phyloP scores from a whole-genome alignment of 2,113 vertebrate genomes.

The Saguinus midas region DNA sequence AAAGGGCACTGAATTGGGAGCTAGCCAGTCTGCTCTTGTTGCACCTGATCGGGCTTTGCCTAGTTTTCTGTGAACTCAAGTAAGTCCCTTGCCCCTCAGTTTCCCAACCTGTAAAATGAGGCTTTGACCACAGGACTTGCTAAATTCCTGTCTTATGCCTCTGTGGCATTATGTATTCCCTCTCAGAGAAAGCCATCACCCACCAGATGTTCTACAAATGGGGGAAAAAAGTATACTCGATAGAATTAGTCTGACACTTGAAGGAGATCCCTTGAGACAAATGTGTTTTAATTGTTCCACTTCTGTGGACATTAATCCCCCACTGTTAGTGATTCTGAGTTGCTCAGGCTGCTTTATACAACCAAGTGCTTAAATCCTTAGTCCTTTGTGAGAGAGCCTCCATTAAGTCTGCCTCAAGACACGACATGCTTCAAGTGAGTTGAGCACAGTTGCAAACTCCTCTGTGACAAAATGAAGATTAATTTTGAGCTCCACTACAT shows the following conservation, averaged over 20 bases:
- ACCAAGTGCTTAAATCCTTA: background rate
- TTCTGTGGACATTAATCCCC: background rate
- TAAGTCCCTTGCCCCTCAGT: background rate
- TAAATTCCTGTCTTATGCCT: background rate
- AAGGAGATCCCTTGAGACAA: background rate
- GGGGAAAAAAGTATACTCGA: background rate
- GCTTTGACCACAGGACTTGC: background rate
- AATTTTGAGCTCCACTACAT: conserved; percentile 54
- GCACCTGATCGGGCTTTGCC: background rate
- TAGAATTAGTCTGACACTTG: background rate
- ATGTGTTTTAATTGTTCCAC: background rate
- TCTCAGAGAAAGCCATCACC: background rate
- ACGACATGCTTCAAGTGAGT: background rate
- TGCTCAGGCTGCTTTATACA: background rate
- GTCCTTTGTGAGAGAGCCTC: conserved; percentile 1
- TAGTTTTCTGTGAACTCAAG: background rate
- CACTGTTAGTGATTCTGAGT: background rate
- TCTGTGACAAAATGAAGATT: conserved; percentile 40
- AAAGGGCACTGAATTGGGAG: background rate
- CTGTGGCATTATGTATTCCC: background rate
- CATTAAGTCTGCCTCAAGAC: conserved; percentile 25
- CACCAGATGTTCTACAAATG: background rate
- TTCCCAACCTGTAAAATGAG: background rate
- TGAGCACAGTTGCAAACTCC: conserved; percentile 28
- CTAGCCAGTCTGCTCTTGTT: background rate